These are phyloP conservation scores for Notarius quadriscutis DNA, from an alignment of 2,113 vertebrate species.

Conservation along the genomic window DNA sequence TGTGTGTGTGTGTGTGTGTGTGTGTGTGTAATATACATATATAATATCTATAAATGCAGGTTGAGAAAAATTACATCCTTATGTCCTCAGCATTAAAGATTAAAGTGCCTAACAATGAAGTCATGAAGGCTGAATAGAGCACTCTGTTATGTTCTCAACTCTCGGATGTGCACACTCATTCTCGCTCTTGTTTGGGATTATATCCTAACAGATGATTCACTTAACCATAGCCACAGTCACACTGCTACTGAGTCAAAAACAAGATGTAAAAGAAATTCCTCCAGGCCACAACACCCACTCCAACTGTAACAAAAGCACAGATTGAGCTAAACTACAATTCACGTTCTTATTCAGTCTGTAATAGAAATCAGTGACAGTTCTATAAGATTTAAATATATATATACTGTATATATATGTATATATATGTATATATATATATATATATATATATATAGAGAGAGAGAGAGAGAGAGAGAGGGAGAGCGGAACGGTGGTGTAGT, in stretches of 20 bases:
- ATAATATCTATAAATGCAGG: not conserved
- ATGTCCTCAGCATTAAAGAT: not conserved
- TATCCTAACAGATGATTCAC: not conserved
- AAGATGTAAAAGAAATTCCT: not conserved
- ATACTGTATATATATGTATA: too few species aligned
- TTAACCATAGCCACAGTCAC: not conserved
- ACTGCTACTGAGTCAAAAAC: not conserved
- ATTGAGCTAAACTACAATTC: not conserved
- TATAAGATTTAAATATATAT: too few species aligned
- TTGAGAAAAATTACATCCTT: not conserved
- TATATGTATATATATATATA: too few species aligned
- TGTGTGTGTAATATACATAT: too few species aligned
- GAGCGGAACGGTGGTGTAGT: too few species aligned
- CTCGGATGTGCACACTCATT: not conserved
- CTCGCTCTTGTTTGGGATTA: not conserved
- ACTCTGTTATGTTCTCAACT: not conserved
- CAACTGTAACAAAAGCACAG: conserved; percentile 6
- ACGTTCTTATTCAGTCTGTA: not conserved
- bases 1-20: too few species aligned
- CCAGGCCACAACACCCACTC: not conserved
- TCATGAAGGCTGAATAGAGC: not conserved
- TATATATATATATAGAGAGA: too few species aligned
- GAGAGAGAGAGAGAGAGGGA: too few species aligned
- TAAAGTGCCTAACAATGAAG: not conserved
- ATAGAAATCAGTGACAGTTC: not conserved